These are phyloP conservation scores for Diphyllodes magnificus DNA, from an alignment of 2,113 vertebrate species.

Conservation along the genomic window DNA sequence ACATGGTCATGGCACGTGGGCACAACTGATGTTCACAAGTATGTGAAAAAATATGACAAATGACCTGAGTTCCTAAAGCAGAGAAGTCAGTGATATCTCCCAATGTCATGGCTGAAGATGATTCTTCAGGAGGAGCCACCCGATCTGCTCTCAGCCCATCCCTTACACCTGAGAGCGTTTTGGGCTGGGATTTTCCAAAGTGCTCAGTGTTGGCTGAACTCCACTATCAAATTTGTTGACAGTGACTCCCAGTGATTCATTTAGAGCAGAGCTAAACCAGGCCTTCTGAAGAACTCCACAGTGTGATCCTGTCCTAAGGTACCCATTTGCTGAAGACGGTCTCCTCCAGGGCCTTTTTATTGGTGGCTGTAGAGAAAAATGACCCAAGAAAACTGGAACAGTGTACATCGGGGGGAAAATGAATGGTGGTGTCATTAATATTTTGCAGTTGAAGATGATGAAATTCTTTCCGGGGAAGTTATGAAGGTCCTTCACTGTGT, in stretches of 20 bases:
- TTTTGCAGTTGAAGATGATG: not conserved
- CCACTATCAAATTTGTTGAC: not conserved
- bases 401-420: not conserved
- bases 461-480: not conserved
- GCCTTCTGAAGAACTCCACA: not conserved
- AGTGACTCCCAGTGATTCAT: not conserved
- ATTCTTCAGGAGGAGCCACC: not conserved
- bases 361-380: not conserved
- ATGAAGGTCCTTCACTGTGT: not conserved
- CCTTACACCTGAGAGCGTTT: not conserved
- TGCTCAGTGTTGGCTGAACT: not conserved
- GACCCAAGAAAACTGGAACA: not conserved
- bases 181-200: not conserved
- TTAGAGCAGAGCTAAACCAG: not conserved
- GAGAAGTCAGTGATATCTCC: not conserved
- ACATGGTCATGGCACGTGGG: rapidly evolving
- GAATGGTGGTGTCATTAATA: not conserved
- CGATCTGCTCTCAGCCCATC: not conserved
- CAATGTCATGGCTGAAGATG: not conserved
- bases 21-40: not conserved
- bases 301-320: not conserved
- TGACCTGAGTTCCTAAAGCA: not conserved
- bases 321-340: not conserved
- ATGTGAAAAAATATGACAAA: not conserved
- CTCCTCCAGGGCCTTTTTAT: not conserved